Percentiles rank a stretch among this genome's conserved stretches.
These are phyloP conservation scores for Anastrepha obliqua DNA, from an alignment of 1,140 invertebrate genomes.

Conservation along the genomic window DNA sequence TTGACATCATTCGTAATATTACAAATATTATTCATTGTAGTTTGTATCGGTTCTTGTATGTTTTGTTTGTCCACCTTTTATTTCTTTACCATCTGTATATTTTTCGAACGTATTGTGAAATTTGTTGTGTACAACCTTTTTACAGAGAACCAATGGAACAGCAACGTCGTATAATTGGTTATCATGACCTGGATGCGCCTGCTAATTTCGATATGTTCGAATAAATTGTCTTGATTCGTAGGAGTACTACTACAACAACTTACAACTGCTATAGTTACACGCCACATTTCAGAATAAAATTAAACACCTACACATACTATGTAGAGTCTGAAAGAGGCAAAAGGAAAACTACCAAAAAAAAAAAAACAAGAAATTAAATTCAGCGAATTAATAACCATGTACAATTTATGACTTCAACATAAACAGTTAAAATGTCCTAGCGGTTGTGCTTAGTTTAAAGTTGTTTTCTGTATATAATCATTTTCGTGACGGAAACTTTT, in stretches of 20 bases:
- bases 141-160: conserved; percentile 74
- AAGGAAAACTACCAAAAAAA: background rate
- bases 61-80: background rate
- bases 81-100: conserved; percentile 43
- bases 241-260: conserved; percentile 23
- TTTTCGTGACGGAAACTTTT: background rate
- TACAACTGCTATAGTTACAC: conserved; percentile 32
- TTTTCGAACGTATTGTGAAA: conserved; percentile 56
- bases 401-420: conserved; percentile 10
- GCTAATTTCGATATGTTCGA: conserved; percentile 74
- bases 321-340: conserved; percentile 25
- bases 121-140: conserved; percentile 62
- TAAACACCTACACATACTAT: background rate
- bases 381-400: background rate
- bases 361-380: background rate
- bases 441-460: conserved; percentile 2
- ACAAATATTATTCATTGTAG: background rate
- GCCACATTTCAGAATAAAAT: background rate
- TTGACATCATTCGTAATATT: background rate
- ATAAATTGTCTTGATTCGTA: conserved; percentile 60
- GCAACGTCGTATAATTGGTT: conserved; percentile 74
- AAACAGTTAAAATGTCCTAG: background rate
- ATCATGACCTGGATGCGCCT: conserved; percentile 74
- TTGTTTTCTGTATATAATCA: background rate
- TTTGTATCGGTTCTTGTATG: conserved; percentile 1